phyloP scores from a whole-genome alignment of 1,140 invertebrate genomes.

The Hestina assimilis region DNA sequence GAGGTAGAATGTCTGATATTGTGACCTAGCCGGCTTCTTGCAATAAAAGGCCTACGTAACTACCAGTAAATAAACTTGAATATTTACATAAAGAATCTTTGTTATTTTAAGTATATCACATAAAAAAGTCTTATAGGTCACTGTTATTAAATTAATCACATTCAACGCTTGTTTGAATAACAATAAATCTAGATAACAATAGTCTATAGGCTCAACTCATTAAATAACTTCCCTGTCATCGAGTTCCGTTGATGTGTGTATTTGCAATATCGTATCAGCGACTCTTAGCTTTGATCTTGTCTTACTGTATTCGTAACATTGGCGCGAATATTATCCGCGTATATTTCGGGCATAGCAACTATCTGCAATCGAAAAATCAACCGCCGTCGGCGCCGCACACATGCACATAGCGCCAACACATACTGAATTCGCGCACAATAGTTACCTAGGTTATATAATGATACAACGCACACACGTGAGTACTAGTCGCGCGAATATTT shows the following conservation, averaged over 20 bases:
- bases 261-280: neutral
- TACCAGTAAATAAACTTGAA: too few species aligned
- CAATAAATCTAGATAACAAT: neutral
- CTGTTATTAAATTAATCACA: neutral
- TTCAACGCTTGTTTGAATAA: neutral
- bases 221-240: neutral
- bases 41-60: too few species aligned
- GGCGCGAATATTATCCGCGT: slow-evolving; percentile 57
- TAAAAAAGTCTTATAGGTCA: neutral
- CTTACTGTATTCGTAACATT: slow-evolving; percentile 43
- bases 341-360: slow-evolving; percentile 74
- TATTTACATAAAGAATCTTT: too few species aligned
- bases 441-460: slow-evolving; percentile 49
- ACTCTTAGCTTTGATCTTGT: slow-evolving; percentile 16
- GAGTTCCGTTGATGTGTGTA: neutral
- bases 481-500: slow-evolving; percentile 42
- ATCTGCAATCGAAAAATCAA: slow-evolving; percentile 69
- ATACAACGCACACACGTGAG: slow-evolving; percentile 40
- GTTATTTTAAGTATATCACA: too few species aligned
- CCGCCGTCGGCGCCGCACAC: slow-evolving; percentile 54
- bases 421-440: slow-evolving; percentile 49
- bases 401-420: slow-evolving; percentile 48
- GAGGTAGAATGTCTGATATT: too few species aligned
- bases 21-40: too few species aligned
- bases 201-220: neutral